These are phyloP conservation scores for Neotoxoptera formosana DNA, from an alignment of 1,140 invertebrate genomes.

Conservation along the genomic window DNA sequence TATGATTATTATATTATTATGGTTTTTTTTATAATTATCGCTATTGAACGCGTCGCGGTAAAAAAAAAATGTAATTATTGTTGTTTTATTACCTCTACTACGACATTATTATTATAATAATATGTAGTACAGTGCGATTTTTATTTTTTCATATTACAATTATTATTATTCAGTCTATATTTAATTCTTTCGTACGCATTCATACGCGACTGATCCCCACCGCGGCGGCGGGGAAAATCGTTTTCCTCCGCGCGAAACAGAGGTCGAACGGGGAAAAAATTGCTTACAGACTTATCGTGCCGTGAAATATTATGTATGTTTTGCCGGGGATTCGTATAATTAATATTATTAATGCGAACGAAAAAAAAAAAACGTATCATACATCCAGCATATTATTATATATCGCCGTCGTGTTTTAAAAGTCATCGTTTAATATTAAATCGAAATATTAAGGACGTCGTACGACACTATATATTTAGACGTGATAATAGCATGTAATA, in stretches of 20 bases:
- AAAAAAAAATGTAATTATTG: neutral
- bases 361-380: neutral
- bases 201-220: neutral
- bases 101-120: no score
- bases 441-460: neutral
- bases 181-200: no score
- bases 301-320: slow-evolving; percentile 7
- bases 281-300: neutral
- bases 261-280: neutral
- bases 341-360: neutral
- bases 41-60: neutral
- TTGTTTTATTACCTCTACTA: neutral
- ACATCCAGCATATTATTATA: no score
- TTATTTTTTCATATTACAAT: no score
- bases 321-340: neutral
- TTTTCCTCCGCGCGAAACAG: neutral
- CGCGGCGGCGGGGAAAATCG: no score
- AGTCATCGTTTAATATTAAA: neutral
- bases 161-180: no score
- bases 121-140: no score
- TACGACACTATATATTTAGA: neutral
- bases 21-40: neutral
- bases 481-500: neutral
- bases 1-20: no score
- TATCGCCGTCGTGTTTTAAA: neutral